These are phyloP conservation scores for Arenicola marina DNA, from an alignment of 2,888 invertebrate genomes.

Conservation along the genomic window DNA sequence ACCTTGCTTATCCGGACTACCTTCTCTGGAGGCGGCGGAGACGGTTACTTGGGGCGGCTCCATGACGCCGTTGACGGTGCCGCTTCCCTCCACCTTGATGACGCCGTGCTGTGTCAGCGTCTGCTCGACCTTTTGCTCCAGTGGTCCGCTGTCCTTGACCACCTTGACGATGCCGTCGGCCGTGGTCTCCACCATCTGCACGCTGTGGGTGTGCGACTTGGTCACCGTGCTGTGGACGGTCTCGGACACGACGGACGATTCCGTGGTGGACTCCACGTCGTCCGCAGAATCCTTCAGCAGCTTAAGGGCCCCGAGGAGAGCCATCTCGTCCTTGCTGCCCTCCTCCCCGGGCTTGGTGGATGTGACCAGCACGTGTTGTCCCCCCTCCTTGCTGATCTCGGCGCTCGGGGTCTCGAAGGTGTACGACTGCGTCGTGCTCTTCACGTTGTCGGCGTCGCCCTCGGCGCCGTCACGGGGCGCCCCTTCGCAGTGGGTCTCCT, in stretches of 20 bases:
- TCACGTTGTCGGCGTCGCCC: constrained; percentile 7
- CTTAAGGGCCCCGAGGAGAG: constrained; percentile 15
- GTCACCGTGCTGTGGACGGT: no score
- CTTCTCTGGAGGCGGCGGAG: no score
- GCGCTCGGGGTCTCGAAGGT: no score
- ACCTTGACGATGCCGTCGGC: neutral
- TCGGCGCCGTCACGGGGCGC: constrained; percentile 2
- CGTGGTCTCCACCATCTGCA: neutral
- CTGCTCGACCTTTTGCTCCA: no score
- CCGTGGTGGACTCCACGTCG: neutral
- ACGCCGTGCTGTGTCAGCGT: no score
- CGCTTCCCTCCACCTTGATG: no score
- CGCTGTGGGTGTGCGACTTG: no score
- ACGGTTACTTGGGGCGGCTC: no score
- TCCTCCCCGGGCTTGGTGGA: neutral
- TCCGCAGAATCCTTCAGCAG: constrained; percentile 9
- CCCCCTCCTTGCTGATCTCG: no score
- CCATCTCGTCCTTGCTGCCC: constrained; percentile 3
- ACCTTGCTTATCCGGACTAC: no score
- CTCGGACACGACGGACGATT: neutral
- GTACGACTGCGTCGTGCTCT: neutral
- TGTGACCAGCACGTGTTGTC: no score
- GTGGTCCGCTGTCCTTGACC: neutral
- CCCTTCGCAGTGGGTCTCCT: neutral
- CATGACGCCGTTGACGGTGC: no score